phyloP scores from a whole-genome alignment of 1,140 invertebrate species.

The Pseudomyrmex sp. region DNA sequence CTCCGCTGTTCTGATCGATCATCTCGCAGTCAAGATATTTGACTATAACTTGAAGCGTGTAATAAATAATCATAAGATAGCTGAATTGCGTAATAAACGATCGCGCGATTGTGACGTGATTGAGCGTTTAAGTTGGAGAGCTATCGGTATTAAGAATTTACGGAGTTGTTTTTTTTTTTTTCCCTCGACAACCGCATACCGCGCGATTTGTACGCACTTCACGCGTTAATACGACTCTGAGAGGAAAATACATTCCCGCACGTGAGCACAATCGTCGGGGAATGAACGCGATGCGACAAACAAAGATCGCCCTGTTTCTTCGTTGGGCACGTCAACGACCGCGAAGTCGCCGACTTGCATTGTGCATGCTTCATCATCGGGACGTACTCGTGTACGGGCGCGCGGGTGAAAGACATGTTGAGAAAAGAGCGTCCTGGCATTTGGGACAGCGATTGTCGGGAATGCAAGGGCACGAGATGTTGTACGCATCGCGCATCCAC shows the following conservation, averaged over 20 bases:
- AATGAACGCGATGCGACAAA: conserved; percentile 39
- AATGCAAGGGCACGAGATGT: conserved; percentile 67
- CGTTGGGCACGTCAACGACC: conserved; percentile 24
- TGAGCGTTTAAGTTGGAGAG: neutral
- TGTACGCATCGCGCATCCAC: conserved; percentile 43
- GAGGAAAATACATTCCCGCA: conserved; percentile 54
- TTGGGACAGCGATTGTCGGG: conserved; percentile 67
- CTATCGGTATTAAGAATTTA: conserved; percentile 15
- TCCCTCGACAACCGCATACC: neutral
- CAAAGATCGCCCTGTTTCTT: conserved; percentile 52
- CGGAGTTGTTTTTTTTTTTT: conserved; percentile 1
- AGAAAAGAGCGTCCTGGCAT: conserved; percentile 72
- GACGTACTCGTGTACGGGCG: conserved; percentile 33
- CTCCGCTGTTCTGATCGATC: conserved; percentile 35
- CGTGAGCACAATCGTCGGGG: conserved; percentile 60
- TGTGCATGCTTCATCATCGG: conserved; percentile 38
- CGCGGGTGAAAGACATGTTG: conserved; percentile 61
- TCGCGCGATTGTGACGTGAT: neutral
- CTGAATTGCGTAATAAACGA: neutral
- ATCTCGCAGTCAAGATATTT: no score
- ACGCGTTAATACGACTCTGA: neutral
- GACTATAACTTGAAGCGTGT: no score
- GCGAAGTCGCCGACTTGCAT: neutral
- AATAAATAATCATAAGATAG: conserved; percentile 32
- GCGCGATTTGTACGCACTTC: conserved; percentile 21